Evolutionary conservation across 2,888 invertebrate species (phyloP).

Genomic region (Idaea aversata): DNA sequence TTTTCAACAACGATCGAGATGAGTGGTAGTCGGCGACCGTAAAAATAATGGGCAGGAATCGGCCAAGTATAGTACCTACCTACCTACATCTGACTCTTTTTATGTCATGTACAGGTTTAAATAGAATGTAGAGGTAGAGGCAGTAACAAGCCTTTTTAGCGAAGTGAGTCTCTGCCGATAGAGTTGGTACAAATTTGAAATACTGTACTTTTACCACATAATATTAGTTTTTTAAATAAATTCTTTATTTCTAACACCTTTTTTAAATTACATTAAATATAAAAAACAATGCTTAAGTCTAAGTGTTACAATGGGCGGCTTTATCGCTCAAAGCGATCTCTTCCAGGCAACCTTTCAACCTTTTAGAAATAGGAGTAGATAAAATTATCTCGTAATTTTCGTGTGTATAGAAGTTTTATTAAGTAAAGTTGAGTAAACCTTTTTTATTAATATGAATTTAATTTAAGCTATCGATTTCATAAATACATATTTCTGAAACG

Average conservation of each 20-base stretch:
- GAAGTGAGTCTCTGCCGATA: not conserved
- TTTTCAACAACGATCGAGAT: constrained; percentile 42
- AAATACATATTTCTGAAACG: not conserved
- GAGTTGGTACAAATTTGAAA: not conserved
- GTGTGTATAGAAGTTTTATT: too few species aligned
- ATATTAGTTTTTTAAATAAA: not conserved
- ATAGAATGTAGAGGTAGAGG: constrained; percentile 3
- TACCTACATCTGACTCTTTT: constrained; percentile 5
- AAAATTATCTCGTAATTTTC: too few species aligned
- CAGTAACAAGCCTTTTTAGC: not conserved
- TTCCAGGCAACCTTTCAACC: too few species aligned
- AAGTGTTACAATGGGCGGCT: too few species aligned
- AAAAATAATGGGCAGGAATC: constrained; percentile 69
- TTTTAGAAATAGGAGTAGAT: too few species aligned
- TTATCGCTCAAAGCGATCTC: too few species aligned
- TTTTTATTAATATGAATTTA: too few species aligned
- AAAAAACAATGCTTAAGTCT: too few species aligned
- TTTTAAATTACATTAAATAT: too few species aligned
- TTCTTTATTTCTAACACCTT: too few species aligned
- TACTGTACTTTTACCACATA: not conserved
- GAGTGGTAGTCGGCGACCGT: constrained; percentile 67
- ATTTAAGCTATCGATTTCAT: not conserved
- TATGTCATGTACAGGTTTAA: constrained; percentile 8
- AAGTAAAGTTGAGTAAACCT: too few species aligned
- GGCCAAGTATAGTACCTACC: constrained; percentile 22